These are phyloP conservation scores for Hirtodrosophila histrioides DNA, from an alignment of 2,888 invertebrate species.

Conservation along the genomic window DNA sequence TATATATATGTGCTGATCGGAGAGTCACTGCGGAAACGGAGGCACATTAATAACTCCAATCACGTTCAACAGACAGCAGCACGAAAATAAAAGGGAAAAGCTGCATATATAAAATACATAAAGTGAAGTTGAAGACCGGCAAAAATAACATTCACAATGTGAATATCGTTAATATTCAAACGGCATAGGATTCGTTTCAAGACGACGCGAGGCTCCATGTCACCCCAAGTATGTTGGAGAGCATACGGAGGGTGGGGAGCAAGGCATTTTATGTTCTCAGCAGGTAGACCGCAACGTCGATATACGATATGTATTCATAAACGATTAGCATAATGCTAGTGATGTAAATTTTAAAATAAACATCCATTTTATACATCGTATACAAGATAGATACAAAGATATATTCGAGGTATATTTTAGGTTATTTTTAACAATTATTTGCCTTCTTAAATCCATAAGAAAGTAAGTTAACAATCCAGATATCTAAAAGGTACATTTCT, in stretches of 20 bases:
- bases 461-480: no score
- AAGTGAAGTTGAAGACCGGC: constrained; percentile 34
- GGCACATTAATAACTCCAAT: constrained; percentile 59
- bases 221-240: background rate
- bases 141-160: constrained; percentile 51
- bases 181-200: constrained; percentile 40
- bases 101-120: constrained; percentile 14
- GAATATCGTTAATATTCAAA: constrained; percentile 65
- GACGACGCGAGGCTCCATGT: constrained; percentile 30
- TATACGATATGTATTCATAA: constrained; percentile 12
- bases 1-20: constrained; percentile 26
- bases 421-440: no score
- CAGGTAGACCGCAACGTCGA: constrained; percentile 32
- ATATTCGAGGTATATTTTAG: no score
- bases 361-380: no score
- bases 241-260: constrained; percentile 1
- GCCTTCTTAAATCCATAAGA: no score
- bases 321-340: constrained; percentile 24
- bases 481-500: no score
- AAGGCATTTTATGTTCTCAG: constrained; percentile 20
- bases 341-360: background rate
- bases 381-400: no score
- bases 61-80: constrained; percentile 47
- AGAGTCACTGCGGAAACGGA: constrained; percentile 61
- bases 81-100: constrained; percentile 36